Base-by-base conservation (phyloP, 2,797 vertebrate genomes). In the Macroramphosus scolopax region DNA sequence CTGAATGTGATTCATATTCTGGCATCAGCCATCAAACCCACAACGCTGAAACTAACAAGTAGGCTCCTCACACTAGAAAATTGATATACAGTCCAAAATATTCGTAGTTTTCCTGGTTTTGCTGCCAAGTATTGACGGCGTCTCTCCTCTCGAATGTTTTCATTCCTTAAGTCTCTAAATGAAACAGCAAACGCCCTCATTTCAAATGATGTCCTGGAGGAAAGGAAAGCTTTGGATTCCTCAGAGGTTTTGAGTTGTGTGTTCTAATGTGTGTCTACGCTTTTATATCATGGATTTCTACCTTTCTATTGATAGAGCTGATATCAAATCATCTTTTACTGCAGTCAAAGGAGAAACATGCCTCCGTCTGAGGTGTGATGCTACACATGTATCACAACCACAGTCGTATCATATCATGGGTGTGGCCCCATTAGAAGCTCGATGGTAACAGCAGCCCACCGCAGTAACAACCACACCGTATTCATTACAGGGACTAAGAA, bases 1-100 rank as follows among this genome's bases (percentile, higher is more conserved):
- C 75, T 78, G 68, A 17, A 68, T 61, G 68, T 68, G 58, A 63
- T 61, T 61, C 25, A 26, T 26, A 26, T 6, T 26, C 25, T 26
- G 8, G 25, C 5, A 26, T 26, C 59, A 63, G 63, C 51, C 65
- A 75, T 71, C 63, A 69, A 54, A 68, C 53, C 65, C 63, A 51
- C 51, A 75, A 60, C 48, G 14, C 45, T 65, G 46, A 66, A 72
- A 66, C 59, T 67, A 68, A 69, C 63, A 68, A 69, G 58, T 22
- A 39, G 28, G 31, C 42, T 63, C 53, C 63, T 75, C 30, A 1
- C 57, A 47, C 37, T 14, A 8, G 31, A 38, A 40, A 57, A 61
- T 3, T 29, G 6, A 48, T 4, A 33, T 32, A 32, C 14, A 4
- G 15, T 11, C 18, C 20, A 24, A 33, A 24, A 30, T 48, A 41